Conservation (phyloP, 2,888 invertebrate species). For the Cantharis rustica region DNA sequence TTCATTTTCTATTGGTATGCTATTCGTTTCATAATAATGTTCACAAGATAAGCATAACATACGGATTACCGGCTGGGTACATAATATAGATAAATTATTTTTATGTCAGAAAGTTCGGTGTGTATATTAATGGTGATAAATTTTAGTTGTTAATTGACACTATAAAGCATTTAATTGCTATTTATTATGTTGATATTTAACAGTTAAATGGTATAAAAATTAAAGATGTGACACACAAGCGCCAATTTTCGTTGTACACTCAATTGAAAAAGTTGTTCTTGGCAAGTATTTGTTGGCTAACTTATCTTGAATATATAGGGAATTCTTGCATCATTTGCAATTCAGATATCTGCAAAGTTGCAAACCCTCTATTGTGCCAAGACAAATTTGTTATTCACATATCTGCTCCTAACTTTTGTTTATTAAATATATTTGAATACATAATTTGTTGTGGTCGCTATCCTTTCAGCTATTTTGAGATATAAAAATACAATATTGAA, state of each 20-base stretch:
- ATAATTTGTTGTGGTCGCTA: conserved; percentile 16
- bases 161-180: neutral
- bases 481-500: neutral
- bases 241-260: neutral
- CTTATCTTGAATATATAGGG: conserved; percentile 9
- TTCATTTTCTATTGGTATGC: too few species aligned
- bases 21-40: too few species aligned
- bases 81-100: too few species aligned
- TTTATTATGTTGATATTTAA: neutral
- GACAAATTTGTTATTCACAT: conserved; percentile 31
- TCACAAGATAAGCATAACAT: too few species aligned
- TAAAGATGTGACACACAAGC: neutral
- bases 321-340: conserved; percentile 30
- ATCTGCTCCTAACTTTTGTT: conserved; percentile 26
- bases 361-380: conserved; percentile 22
- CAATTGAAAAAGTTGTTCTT: conserved; percentile 17
- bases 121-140: too few species aligned
- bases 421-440: conserved; percentile 27
- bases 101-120: too few species aligned
- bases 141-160: neutral
- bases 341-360: conserved; percentile 31
- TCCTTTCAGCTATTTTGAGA: neutral
- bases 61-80: too few species aligned
- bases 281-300: conserved; percentile 12
- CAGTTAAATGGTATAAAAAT: neutral